A percentile compares a stretch with the other conserved stretches of the same genome.
Conservation (phyloP, 2,797 vertebrate genomes). For the Halcyon leucocephala region DNA sequence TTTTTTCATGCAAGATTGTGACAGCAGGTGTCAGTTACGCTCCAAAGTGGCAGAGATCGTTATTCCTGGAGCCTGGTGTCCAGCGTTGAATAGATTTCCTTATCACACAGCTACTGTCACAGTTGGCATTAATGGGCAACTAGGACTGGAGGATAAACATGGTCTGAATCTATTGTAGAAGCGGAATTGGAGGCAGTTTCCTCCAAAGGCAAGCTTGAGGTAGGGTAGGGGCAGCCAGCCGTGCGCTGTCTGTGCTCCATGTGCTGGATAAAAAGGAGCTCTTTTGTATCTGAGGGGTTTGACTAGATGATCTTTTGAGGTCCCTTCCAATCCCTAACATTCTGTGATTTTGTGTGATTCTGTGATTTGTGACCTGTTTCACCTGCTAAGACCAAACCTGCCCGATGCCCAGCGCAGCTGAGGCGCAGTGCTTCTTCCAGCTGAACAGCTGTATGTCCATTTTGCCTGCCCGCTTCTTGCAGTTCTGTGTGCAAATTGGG, state of each 20-base stretch:
- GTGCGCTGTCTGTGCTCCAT: neutral
- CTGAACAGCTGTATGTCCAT: neutral
- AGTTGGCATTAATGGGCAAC: slow-evolving; percentile 6
- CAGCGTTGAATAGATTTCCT: neutral
- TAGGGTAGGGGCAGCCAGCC: neutral
- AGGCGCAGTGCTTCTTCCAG: neutral
- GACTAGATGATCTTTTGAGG: too few relatives aligned
- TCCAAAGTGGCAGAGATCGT: neutral
- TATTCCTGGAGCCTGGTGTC: slow-evolving; percentile 7
- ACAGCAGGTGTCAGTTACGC: slow-evolving; percentile 45
- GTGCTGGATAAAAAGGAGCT: neutral
- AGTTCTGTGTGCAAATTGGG: neutral
- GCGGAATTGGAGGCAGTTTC: slow-evolving; percentile 1
- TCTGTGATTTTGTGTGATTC: too few relatives aligned
- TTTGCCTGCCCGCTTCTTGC: neutral
- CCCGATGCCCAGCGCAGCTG: neutral
- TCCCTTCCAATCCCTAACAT: too few relatives aligned
- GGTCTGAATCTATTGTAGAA: neutral
- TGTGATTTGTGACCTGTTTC: neutral
- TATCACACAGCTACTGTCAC: neutral
- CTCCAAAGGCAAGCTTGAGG: neutral
- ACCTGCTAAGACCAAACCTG: neutral
- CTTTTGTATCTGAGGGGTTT: neutral
- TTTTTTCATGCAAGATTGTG: neutral
- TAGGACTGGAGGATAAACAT: neutral